Percentiles rank a stretch among this genome's conserved stretches.
Evolutionary conservation across 2,797 vertebrate genomes (phyloP).

Genomic region (Sebastes glaucus): DNA sequence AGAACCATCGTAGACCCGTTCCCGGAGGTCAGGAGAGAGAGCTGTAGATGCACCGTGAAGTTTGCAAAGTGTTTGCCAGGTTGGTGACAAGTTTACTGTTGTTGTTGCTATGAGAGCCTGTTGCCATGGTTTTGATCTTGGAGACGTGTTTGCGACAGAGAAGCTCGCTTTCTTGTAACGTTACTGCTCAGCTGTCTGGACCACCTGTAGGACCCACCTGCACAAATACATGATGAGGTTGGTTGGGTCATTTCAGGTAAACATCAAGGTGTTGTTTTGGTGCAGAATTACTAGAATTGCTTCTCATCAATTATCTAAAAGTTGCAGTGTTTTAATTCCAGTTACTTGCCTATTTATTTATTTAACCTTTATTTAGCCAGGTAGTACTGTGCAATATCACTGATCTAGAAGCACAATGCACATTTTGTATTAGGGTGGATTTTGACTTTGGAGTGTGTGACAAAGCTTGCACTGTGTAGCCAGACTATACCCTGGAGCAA

Average conservation of each 20-base stretch:
- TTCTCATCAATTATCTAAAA: no score
- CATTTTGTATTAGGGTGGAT: no score
- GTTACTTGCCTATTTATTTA: no score
- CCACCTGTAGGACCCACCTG: no score
- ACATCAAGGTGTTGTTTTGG: neutral
- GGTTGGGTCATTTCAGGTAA: neutral
- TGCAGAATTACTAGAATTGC: neutral
- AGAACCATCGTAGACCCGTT: conserved; percentile 88
- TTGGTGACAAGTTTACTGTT: conserved; percentile 56
- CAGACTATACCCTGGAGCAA: no score
- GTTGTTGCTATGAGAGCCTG: conserved; percentile 16
- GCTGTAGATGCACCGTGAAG: conserved; percentile 84
- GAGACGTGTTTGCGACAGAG: neutral
- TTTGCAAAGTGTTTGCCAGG: conserved; percentile 88
- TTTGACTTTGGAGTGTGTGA: no score
- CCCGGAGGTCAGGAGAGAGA: conserved; percentile 90
- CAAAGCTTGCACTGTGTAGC: no score
- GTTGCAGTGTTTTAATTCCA: no score
- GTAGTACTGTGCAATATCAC: no score
- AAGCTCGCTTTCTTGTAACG: neutral
- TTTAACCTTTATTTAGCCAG: no score
- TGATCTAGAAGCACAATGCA: no score
- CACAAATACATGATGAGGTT: neutral
- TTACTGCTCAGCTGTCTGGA: neutral
- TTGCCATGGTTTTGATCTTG: conserved; percentile 66